A percentile compares a stretch with the other conserved stretches of the same genome.
phyloP scores from a whole-genome alignment of 2,113 vertebrate genomes.

The Nansenia antarctica region DNA sequence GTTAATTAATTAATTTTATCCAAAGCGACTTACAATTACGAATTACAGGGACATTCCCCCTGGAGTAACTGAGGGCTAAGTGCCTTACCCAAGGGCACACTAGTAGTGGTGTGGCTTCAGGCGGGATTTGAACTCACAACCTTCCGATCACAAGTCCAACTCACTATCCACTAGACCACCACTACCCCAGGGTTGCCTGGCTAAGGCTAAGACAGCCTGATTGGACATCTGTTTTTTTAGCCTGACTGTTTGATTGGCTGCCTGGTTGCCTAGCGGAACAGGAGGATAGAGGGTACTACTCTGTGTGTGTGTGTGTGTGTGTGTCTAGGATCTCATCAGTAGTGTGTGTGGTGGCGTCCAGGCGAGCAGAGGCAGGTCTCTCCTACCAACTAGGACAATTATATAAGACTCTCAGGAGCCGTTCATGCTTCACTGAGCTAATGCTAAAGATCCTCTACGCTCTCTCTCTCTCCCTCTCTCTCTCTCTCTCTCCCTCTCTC shows the following conservation, averaged over 20 bases:
- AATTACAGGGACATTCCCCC: no score
- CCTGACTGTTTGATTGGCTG: slow-evolving; percentile 31
- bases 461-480: slow-evolving; percentile 8
- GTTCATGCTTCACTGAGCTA: slow-evolving; percentile 68
- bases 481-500: not conserved
- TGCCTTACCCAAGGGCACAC: no score
- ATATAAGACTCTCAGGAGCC: slow-evolving; percentile 76
- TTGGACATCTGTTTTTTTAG: slow-evolving; percentile 14
- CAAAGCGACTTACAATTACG: no score
- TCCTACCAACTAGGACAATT: slow-evolving; percentile 69
- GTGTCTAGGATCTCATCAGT: not conserved
- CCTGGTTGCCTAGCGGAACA: slow-evolving; percentile 34
- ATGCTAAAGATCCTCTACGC: slow-evolving; percentile 38
- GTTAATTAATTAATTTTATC: not conserved
- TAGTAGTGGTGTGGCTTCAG: no score
- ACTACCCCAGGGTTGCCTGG: not conserved
- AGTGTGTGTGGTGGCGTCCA: slow-evolving; percentile 28
- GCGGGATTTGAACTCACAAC: no score
- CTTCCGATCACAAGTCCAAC: no score
- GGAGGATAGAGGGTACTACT: slow-evolving; percentile 10
- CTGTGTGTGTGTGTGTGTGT: not conserved
- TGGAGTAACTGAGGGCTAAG: no score
- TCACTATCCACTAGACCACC: no score
- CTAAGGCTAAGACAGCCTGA: not conserved
- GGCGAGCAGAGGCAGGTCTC: slow-evolving; percentile 39